These are phyloP conservation scores for Falco biarmicus DNA, from an alignment of 2,797 vertebrate species.

Conservation along the genomic window DNA sequence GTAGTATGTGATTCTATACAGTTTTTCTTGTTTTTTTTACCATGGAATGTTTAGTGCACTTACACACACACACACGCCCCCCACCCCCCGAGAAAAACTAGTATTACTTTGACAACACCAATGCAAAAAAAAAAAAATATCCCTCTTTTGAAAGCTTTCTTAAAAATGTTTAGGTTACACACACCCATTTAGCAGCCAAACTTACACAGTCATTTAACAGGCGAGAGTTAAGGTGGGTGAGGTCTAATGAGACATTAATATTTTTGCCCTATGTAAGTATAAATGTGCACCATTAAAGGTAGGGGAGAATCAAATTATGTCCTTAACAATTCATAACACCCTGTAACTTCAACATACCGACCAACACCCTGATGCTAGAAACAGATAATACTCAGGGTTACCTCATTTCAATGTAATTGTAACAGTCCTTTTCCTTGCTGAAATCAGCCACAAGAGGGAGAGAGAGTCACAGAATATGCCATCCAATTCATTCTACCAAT, in stretches of 20 bases:
- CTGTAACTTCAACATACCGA: background rate
- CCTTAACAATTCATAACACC: background rate
- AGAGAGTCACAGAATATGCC: background rate
- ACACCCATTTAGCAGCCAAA: background rate
- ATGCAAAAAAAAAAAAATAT: background rate
- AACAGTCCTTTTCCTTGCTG: background rate
- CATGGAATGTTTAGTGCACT: background rate
- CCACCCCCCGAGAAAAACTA: background rate
- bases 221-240: background rate
- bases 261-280: background rate
- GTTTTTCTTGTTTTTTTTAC: background rate
- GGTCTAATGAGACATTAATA: background rate
- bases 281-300: background rate
- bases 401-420: background rate
- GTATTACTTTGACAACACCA: background rate
- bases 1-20: background rate
- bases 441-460: conserved; percentile 52
- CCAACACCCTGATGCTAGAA: background rate
- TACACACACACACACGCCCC: no score
- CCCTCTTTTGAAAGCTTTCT: background rate
- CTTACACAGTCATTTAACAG: background rate
- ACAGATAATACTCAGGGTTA: background rate
- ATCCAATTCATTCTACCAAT: background rate
- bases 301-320: background rate
- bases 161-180: background rate